Conservation (phyloP, 1,140 invertebrate species). For the Diuraphis noxia region DNA sequence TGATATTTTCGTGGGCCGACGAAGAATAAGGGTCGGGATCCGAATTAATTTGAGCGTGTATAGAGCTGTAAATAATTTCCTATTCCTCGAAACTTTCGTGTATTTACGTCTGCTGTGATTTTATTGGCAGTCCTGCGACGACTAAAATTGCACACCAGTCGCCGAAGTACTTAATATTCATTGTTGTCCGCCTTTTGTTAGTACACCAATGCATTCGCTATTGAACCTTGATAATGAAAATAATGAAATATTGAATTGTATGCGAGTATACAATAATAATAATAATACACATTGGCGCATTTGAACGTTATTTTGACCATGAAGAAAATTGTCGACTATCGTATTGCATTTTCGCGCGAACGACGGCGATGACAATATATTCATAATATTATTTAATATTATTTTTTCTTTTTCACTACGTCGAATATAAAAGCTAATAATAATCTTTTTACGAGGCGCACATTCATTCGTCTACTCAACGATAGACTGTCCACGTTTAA, state of each 20-base stretch:
- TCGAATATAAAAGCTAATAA: neutral
- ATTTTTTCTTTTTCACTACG: neutral
- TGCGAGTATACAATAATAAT: neutral
- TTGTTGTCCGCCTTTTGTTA: slow-evolving; percentile 1
- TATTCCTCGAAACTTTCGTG: neutral
- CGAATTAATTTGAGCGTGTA: neutral
- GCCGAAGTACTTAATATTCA: neutral
- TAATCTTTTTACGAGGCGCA: neutral
- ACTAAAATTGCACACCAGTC: neutral
- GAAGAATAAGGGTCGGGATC: neutral
- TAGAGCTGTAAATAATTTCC: neutral
- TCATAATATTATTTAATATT: neutral
- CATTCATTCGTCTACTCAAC: neutral
- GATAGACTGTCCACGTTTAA: neutral
- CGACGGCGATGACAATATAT: too few species aligned
- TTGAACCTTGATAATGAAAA: slow-evolving; percentile 6
- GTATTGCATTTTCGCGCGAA: neutral
- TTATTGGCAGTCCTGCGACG: neutral
- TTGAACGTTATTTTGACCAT: neutral
- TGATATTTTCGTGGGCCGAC: neutral
- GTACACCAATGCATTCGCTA: too few species aligned
- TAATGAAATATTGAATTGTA: neutral
- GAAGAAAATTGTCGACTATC: neutral
- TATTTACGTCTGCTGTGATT: neutral
- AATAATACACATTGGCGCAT: neutral